These are phyloP conservation scores for Sylvia atricapilla DNA, from an alignment of 2,113 vertebrate genomes.

Conservation along the genomic window DNA sequence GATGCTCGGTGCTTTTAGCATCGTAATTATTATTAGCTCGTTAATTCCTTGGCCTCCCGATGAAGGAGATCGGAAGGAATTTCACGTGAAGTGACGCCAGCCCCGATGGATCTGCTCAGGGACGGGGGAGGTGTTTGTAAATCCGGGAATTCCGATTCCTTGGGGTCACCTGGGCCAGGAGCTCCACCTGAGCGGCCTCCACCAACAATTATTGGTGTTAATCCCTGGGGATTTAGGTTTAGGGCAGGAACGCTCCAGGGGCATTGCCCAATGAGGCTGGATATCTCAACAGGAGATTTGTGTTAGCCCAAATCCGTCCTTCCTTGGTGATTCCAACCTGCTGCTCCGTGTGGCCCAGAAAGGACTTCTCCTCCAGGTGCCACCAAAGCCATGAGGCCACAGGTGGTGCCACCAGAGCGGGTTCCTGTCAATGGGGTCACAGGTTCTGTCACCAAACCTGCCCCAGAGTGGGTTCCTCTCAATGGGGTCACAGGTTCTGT, in stretches of 20 bases:
- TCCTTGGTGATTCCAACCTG: not conserved
- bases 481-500: not conserved
- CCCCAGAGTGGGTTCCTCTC: not conserved
- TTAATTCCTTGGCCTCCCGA: not conserved
- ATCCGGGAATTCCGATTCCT: not conserved
- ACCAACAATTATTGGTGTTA: not conserved
- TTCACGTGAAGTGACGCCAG: not conserved
- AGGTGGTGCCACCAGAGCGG: not conserved
- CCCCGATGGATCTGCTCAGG: not conserved
- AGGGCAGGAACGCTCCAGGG: not conserved
- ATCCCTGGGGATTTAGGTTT: not conserved
- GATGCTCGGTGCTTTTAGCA: not conserved
- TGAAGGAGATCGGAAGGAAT: slow-evolving; percentile 58
- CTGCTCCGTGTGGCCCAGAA: not conserved
- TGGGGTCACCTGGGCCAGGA: not conserved
- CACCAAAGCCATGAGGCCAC: not conserved
- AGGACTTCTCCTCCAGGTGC: not conserved
- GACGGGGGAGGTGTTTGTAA: not conserved
- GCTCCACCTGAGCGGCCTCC: not conserved
- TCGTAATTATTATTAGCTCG: slow-evolving; percentile 47
- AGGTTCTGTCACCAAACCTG: not conserved
- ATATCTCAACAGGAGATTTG: not conserved
- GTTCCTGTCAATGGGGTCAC: not conserved
- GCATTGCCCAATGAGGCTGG: not conserved
- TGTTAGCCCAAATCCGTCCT: not conserved